Conservation (phyloP, 2,113 vertebrate genomes). For the Coracopsis vasa region DNA sequence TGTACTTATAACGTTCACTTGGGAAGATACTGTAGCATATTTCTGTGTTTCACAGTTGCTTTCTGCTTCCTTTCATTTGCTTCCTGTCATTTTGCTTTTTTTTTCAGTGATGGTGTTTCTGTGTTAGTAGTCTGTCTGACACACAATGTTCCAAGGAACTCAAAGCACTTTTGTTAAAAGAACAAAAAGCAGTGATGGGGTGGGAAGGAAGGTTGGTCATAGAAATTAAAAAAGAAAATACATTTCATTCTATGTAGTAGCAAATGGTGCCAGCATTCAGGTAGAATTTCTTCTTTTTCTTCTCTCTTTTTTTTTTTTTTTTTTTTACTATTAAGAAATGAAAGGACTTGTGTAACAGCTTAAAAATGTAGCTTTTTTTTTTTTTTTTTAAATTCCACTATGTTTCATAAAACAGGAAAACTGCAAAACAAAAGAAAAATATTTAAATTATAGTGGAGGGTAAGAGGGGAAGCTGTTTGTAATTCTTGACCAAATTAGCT, state of each 20-base stretch:
- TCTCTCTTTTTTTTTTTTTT: neutral
- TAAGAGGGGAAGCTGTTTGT: neutral
- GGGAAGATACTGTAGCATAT: conserved; percentile 81
- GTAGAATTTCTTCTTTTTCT: neutral
- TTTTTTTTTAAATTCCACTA: neutral
- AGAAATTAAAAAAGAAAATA: neutral
- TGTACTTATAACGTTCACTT: conserved; percentile 91
- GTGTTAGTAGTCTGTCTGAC: conserved; percentile 78
- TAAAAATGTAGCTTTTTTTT: neutral
- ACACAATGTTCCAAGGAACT: conserved; percentile 75
- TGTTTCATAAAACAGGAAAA: conserved; percentile 53
- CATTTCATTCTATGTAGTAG: conserved; percentile 28
- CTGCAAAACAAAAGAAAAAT: neutral
- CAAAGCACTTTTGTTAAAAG: conserved; percentile 66
- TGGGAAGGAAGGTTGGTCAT: neutral
- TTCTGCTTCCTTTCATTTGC: conserved; percentile 68
- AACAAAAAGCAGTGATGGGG: neutral
- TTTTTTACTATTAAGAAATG: neutral
- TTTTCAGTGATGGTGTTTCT: conserved; percentile 77
- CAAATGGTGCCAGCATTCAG: neutral
- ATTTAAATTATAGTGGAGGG: neutral
- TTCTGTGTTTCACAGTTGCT: conserved; percentile 79
- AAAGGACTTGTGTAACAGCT: conserved; percentile 54
- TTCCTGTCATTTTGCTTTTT: conserved; percentile 70
- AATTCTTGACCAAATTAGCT: conserved; percentile 42